Base-by-base conservation (phyloP, 2,797 vertebrate species). In the Thripadectes ignobilis region DNA sequence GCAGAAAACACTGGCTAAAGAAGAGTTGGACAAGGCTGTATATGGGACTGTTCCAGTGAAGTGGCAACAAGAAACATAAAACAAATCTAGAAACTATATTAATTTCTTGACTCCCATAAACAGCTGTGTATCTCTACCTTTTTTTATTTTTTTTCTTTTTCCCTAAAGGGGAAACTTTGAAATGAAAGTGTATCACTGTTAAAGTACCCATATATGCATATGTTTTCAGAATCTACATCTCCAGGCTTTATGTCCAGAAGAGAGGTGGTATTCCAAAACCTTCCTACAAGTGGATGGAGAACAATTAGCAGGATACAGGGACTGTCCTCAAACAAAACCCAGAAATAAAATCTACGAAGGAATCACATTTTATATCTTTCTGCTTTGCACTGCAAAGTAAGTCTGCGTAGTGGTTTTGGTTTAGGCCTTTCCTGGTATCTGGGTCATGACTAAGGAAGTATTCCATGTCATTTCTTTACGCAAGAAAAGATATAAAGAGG, bases 1-100 rank as follows among this genome's bases (percentile, higher is more conserved):
- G 89, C 59, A 97, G 73, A 73, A 95, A 96, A 95, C 46, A 59
- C 23, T 71, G 68, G 48, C 68, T 79, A 78, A 96, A 94, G 85
- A 95, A 51, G 41, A 92, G 59, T 34, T 90, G 82, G 51, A 91
- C 43, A 80, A 84, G 66, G 65, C 32, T 89, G 57, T n/a, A 46
- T 51, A 83, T 66, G 32, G 29, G 46, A 78, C 52, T 69, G 46
- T 82, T 92, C 54, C 59, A 91, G 57, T 41, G 68, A 49, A 92
- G 39, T 6, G 1, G 79, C 61, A 96, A 93, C 67, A 6, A 97
- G 36, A 95, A 73, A 77, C 23, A 73, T 65, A 75, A 95, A 86
- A 34, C 14, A 66, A 49, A 48, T 30, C 76, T 69, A 72, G 75
- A 94, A 96, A 95, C 10, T 19, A 7, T 23, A 93, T 83, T 76